Evolutionary conservation across 1,140 invertebrate species (phyloP).

Genomic region (Bombus consobrinus): DNA sequence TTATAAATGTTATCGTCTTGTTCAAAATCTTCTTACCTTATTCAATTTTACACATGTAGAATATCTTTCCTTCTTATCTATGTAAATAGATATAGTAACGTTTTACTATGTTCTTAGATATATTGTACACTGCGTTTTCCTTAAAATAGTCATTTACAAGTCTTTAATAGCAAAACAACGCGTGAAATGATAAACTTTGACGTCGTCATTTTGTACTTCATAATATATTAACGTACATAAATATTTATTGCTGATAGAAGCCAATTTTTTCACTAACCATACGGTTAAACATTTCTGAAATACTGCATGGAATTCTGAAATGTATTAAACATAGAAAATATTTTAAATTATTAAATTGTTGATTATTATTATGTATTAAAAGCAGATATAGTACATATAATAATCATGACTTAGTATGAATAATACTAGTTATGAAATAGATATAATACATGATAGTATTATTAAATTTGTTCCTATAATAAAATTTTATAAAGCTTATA

Average conservation of each 20-base stretch:
- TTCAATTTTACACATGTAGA: conserved; percentile 3
- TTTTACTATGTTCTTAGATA: not conserved
- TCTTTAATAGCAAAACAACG: not conserved
- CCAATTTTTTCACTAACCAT: too few species aligned
- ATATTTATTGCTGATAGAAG: too few species aligned
- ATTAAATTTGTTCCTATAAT: not conserved
- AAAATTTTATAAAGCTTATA: conserved; percentile 12
- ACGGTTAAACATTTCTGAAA: not conserved
- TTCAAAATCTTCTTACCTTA: conserved; percentile 22
- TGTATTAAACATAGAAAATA: too few species aligned
- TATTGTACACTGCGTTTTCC: not conserved
- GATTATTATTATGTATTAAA: not conserved
- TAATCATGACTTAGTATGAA: not conserved
- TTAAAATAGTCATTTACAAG: not conserved
- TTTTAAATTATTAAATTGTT: too few species aligned
- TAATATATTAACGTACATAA: too few species aligned
- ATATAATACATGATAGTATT: not conserved
- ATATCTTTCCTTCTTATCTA: conserved; percentile 1
- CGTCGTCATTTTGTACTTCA: too few species aligned
- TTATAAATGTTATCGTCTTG: conserved; percentile 35
- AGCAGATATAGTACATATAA: not conserved
- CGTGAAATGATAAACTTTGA: too few species aligned
- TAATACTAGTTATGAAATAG: not conserved
- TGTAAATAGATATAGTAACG: not conserved
- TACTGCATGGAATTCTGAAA: too few species aligned